Evolutionary conservation across 2,797 vertebrate genomes (phyloP), one percentile per base, ranked within the genome.

Genomic region (Phrynocephalus vlangalii): DNA sequence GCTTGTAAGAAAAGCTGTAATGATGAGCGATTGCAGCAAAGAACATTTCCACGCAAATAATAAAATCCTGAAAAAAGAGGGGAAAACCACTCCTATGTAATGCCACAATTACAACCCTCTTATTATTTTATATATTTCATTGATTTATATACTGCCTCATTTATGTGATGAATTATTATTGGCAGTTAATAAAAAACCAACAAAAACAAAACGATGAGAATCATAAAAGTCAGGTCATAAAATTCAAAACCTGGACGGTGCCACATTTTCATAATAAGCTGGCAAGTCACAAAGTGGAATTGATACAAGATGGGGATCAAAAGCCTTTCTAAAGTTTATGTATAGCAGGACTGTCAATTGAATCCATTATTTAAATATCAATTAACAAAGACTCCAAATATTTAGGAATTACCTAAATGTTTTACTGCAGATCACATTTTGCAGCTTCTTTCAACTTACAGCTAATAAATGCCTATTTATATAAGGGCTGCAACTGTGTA

Each of bases 1-100:
- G 98, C 96, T 99, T 99, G 94, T 99, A 99, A 77, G 98, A 98
- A 94, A 99, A 99, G 90, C 98, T 99, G 95, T 97, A 99, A 95
- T 99, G 98, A 94, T 99, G 98, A 10, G 98, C 99, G 67, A 99
- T 98, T 88, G 99, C 99, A 83, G 98, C 98, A 90, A 99, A 96
- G 92, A 99, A 99, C 99, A 99, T 99, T 96, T 99, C 98, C 85
- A 99, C 97, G 82, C 99, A 99, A 94, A 99, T 99, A 77, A 99
- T 97, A 72, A 99, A 99, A 95, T 99, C 99, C 99, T 99, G 91
- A 15, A 94, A 80, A 0, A 87, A 80, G 8, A 38, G 72, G 50
- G 92, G 30, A 44, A 0, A 80, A 0, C n/a, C 10, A 91, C 50
- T 52, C 30, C n/a, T 60, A 26, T 63, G 22, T 48, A 52, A 44